Base-by-base conservation (phyloP, 1,140 invertebrate genomes). In the Geopemphigus sp. region DNA sequence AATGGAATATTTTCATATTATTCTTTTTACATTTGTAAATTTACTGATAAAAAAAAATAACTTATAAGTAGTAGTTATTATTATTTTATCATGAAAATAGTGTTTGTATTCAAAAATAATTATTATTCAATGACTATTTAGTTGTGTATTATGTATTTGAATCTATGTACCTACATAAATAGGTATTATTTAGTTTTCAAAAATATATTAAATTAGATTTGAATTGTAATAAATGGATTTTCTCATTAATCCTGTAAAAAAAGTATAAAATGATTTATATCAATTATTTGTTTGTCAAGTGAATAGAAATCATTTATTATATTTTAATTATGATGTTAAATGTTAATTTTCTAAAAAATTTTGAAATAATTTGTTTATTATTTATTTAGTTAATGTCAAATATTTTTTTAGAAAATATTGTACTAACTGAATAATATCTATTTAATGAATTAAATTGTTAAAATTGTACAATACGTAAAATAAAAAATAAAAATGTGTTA, bases 151-250 rank as follows among this genome's bases (percentile, higher is more conserved):
- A 50, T 24, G 15, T 68, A 17, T 68, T 50, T 26, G 6, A 5
- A 50, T 68, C 50, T 24, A 17, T 50, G 17, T 68, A 50, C 15
- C 24, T 24, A 39, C 15, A 5, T 50, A 50, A 15, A 54, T 19
- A 54, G 17, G n/a, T n/a, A 64, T 66, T 66, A 32, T 68, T 8
- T 64, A 64, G 19, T 64, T 66, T 59, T 24, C 14, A 22, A 50
- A 50, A 50, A 50, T 50, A 68, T 50, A 68, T 50, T 68, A 68
- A 68, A 68, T 68, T 68, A 24, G 5, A 50, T 47, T 68, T 68
- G 5, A 50, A 6, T 50, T 3, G 12, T 50, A 50, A 47, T 47
- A 68, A 50, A 68, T 24, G 15, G 39, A 50, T 24, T 68, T 47
- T 50, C 17, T 50, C 15, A 68, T 47, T 68, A 50, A 68, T 68